phyloP scores from a whole-genome alignment of 2,113 vertebrate species.

The Eulacestoma nigropectus region DNA sequence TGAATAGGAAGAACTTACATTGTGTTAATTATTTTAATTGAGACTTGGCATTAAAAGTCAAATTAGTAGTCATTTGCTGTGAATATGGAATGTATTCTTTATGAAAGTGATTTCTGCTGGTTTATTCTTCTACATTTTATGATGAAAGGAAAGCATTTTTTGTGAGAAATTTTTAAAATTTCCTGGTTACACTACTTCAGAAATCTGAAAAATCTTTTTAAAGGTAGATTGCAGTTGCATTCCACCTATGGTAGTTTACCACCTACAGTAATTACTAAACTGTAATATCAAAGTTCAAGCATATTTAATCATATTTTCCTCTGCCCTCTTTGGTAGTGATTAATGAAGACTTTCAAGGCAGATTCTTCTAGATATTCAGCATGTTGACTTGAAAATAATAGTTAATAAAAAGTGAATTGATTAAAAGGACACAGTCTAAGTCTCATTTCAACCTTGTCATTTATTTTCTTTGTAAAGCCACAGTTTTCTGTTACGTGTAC shows the following conservation, averaged over 20 bases:
- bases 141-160: background rate
- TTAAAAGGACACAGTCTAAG: background rate
- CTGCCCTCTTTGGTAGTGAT: background rate
- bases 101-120: background rate
- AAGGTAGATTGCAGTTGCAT: background rate
- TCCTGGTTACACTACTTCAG: background rate
- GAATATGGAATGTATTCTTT: background rate
- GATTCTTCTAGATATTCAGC: background rate
- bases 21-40: background rate
- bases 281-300: background rate
- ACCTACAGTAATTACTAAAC: background rate
- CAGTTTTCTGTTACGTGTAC: background rate
- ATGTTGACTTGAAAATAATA: background rate
- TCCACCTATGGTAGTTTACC: background rate
- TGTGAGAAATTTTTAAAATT: background rate
- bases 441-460: background rate
- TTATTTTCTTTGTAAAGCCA: background rate
- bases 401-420: background rate
- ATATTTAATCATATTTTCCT: background rate
- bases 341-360: background rate
- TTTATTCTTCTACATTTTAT: background rate
- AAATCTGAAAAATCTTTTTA: background rate
- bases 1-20: background rate
- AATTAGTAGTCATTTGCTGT: background rate
- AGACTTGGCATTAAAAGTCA: background rate